Conservation (phyloP, 2,888 invertebrate genomes). For the Pristionchus japonicus region DNA sequence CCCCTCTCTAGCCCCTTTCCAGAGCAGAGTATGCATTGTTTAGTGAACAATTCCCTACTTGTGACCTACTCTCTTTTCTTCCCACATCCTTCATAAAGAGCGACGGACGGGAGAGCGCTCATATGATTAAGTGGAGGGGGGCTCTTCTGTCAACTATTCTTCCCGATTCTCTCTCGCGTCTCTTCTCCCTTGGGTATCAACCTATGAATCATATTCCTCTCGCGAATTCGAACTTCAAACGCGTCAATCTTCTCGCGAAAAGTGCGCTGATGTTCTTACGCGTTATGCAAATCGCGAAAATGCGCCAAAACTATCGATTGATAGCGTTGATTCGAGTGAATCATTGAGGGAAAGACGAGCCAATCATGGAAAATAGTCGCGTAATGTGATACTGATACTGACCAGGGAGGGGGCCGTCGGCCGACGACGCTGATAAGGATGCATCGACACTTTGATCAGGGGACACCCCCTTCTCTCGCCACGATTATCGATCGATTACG, state of each 20-base stretch:
- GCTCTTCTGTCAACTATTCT: constrained; percentile 14
- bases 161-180: background rate
- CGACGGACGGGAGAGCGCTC: background rate
- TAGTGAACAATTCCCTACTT: background rate
- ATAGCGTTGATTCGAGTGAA: background rate
- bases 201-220: background rate
- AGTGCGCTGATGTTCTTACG: background rate
- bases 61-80: constrained; percentile 16
- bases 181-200: constrained; percentile 1
- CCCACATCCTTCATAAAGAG: background rate
- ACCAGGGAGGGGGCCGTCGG: constrained; percentile 23
- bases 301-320: background rate
- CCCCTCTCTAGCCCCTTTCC: background rate
- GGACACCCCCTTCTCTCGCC: background rate
- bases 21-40: background rate
- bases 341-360: background rate
- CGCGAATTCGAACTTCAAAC: background rate
- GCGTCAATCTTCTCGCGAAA: no score
- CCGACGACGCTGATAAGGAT: constrained; percentile 21
- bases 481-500: background rate
- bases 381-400: constrained; percentile 14
- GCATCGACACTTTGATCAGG: background rate
- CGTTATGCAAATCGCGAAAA: background rate
- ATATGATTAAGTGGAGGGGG: constrained; percentile 17
- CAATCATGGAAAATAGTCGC: background rate